phyloP scores from a whole-genome alignment of 2,113 vertebrate species.

The Cairina moschata region DNA sequence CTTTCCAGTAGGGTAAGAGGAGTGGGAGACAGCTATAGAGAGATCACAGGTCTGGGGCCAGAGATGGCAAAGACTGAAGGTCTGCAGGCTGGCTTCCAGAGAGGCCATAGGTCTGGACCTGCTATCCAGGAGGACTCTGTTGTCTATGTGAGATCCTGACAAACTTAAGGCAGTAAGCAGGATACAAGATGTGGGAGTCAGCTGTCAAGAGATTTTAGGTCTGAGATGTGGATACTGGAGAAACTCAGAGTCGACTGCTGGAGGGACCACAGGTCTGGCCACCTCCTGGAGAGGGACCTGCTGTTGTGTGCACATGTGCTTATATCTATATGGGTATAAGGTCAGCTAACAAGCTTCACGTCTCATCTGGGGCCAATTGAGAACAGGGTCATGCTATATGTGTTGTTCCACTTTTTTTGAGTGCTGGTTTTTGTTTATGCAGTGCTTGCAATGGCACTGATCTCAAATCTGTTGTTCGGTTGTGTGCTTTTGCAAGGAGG shows the following conservation, averaged over 20 bases:
- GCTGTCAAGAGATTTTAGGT: not conserved
- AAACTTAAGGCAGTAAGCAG: not conserved
- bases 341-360: not conserved
- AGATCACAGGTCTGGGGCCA: not conserved
- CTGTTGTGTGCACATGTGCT: not conserved
- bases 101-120: not conserved
- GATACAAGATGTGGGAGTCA: not conserved
- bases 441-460: not conserved
- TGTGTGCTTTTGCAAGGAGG: not conserved
- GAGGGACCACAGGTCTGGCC: not conserved
- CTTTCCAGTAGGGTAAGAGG: not conserved
- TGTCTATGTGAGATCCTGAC: not conserved
- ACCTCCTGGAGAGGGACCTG: not conserved
- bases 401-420: not conserved
- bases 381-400: not conserved
- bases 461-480: not conserved
- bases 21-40: not conserved
- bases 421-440: not conserved
- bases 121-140: not conserved
- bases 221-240: not conserved
- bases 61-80: not conserved
- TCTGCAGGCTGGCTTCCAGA: not conserved
- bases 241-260: not conserved
- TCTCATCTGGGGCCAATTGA: not conserved
- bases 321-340: rapidly evolving